phyloP scores from a whole-genome alignment of 2,113 vertebrate species.

The Scytalopus superciliaris region DNA sequence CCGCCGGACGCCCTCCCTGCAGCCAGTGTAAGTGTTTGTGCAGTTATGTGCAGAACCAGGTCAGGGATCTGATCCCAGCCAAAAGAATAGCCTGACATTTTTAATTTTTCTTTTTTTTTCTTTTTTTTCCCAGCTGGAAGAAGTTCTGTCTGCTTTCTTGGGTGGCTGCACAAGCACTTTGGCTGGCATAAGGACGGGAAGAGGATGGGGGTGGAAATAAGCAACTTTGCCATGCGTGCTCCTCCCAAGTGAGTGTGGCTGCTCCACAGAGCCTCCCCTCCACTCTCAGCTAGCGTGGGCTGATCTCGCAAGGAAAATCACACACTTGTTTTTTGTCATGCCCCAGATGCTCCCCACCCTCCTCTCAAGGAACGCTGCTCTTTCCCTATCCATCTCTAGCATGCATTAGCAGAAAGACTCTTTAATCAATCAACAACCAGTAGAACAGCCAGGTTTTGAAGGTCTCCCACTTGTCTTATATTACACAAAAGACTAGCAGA shows the following conservation, averaged over 20 bases:
- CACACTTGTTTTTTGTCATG: neutral
- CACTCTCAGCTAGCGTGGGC: neutral
- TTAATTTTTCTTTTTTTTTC: neutral
- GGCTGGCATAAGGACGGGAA: neutral
- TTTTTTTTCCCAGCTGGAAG: neutral
- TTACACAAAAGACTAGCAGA: neutral
- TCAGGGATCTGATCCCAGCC: constrained; percentile 4
- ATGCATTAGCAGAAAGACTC: neutral
- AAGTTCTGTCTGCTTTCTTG: constrained; percentile 30
- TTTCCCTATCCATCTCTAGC: neutral
- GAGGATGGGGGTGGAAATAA: neutral
- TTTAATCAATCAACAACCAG: neutral
- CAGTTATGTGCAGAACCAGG: constrained; percentile 12
- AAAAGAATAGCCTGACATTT: neutral
- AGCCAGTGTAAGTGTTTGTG: constrained; percentile 19
- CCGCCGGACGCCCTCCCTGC: neutral
- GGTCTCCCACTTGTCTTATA: neutral
- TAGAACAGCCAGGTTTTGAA: neutral
- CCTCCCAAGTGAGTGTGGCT: neutral
- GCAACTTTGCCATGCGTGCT: neutral
- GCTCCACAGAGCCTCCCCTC: neutral
- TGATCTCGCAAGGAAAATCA: neutral
- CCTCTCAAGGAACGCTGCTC: neutral
- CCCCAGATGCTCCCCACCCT: neutral
- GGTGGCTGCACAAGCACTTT: constrained; percentile 22